Percentiles rank a stretch among this genome's conserved stretches.
Conservation (phyloP, 2,797 vertebrate genomes). For the Microcaecilia unicolor region DNA sequence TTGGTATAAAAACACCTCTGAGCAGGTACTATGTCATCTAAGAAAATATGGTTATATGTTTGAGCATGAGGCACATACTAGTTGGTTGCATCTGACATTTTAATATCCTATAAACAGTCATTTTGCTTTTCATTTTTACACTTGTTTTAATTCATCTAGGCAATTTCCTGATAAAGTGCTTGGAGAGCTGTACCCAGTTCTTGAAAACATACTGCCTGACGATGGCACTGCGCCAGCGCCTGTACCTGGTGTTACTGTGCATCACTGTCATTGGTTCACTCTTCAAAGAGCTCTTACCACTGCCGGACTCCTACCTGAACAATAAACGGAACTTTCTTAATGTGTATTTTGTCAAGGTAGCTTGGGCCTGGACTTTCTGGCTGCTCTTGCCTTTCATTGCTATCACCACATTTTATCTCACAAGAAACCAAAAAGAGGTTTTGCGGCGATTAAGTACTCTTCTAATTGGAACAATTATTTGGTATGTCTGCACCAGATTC, state of each 20-base stretch:
- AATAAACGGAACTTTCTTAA: slow-evolving; percentile 78
- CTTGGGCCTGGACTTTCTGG: slow-evolving; percentile 88
- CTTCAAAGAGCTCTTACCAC: slow-evolving; percentile 57
- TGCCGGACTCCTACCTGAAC: slow-evolving; percentile 72
- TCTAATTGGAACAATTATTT: slow-evolving; percentile 71
- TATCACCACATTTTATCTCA: slow-evolving; percentile 61
- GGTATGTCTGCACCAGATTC: slow-evolving; percentile 68
- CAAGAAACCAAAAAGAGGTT: slow-evolving; percentile 35
- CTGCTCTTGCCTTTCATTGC: slow-evolving; percentile 82
- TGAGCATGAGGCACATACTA: too few species aligned
- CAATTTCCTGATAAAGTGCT: slow-evolving; percentile 42
- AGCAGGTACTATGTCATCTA: too few species aligned
- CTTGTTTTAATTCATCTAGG: too few species aligned
- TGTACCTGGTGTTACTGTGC: slow-evolving; percentile 56
- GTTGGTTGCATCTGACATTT: too few species aligned
- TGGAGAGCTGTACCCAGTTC: slow-evolving; percentile 27
- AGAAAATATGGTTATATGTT: too few species aligned
- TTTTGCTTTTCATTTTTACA: too few species aligned
- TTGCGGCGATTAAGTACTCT: slow-evolving; percentile 61
- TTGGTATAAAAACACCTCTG: too few species aligned
- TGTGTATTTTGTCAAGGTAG: slow-evolving; percentile 89
- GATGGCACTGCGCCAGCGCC: slow-evolving; percentile 20
- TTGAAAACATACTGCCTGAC: neutral
- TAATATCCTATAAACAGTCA: too few species aligned
- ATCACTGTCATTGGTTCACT: slow-evolving; percentile 62